Base-by-base conservation (phyloP, 37 sponge, comb jelly and placozoan genomes). In the Crambe crambe region DNA sequence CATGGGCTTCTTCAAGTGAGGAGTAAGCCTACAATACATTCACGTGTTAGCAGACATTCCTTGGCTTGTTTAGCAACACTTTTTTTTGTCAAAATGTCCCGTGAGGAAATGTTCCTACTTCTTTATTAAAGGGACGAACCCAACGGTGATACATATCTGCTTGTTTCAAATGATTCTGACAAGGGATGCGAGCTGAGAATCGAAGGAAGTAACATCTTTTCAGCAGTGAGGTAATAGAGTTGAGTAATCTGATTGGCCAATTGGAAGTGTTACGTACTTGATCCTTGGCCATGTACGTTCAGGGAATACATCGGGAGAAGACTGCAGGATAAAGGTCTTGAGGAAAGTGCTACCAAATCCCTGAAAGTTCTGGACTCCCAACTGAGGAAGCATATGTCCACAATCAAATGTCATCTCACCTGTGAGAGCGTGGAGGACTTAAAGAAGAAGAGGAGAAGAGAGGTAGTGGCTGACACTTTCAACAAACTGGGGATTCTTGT, bases 401-500 rank as follows among this genome's bases (percentile, higher is more conserved):
- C 62, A 22, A 23, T 26, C 25, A 27, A 58, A 23, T 9, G n/a
- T n/a, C n/a, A 21, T 41, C 21, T 82, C 3, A 8, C 38, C 3
- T 29, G 47, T 58, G 37, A 25, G 39, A 58, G 30, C 34, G 43
- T 56, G 34, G 80, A 80, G 58, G 82, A 57, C 1, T 43, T 82
- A 0, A 25, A 17, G 0, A 81, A 86, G 60, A 42, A 62, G 29
- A 69, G 91, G 29, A 73, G 57, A 63, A 87, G 79, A 44, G 31
- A 65, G 40, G 54, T 83, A 4, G 82, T 87, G 18, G 84, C 87
- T 3, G 74, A 37, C 22, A 78, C 83, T 34, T 79, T 94, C 40
- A 78, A 94, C 85, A 72, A 76, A 68, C 81, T 87, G 37, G 96
- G 96, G 23, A 89, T 96, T 32, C 79, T 85, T 0, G 96, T 96